Evolutionary conservation across 2,888 invertebrate species (phyloP).

Genomic region (Drosophila neonasuta): DNA sequence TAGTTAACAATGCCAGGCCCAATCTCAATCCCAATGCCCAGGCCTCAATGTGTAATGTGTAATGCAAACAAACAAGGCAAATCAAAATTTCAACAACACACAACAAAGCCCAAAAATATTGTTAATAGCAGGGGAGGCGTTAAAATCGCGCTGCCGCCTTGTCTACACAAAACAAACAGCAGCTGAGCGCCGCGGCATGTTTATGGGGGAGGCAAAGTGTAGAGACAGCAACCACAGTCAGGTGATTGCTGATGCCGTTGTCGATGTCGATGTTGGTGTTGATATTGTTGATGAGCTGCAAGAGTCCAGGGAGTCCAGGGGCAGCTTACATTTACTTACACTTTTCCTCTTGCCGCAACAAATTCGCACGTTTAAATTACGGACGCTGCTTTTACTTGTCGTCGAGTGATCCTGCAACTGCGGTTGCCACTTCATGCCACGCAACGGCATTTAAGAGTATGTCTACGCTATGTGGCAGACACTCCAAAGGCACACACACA

Average conservation of each 20-base stretch:
- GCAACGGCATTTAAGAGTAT: neutral
- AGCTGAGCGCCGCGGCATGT: neutral
- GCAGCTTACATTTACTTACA: neutral
- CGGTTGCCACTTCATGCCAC: conserved; percentile 12
- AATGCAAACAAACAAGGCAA: conserved; percentile 39
- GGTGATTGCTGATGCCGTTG: conserved; percentile 4
- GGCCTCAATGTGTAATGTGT: conserved; percentile 6
- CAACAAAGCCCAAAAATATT: conserved; percentile 30
- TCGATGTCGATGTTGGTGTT: neutral
- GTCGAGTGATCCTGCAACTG: conserved; percentile 32
- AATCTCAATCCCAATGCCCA: neutral
- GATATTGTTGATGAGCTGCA: conserved; percentile 3
- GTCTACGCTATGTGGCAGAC: conserved; percentile 22
- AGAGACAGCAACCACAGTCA: neutral
- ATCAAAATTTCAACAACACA: conserved; percentile 42
- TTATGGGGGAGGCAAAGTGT: neutral
- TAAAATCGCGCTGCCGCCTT: conserved; percentile 25
- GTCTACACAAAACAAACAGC: conserved; percentile 35
- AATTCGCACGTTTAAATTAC: neutral
- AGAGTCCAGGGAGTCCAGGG: neutral
- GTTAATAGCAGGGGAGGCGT: conserved; percentile 30
- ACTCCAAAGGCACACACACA: conserved; percentile 12
- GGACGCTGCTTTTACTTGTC: neutral
- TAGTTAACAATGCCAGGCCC: conserved; percentile 10
- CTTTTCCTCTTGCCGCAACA: neutral